Conservation (phyloP, 2,113 vertebrate species). For the Mesitornis unicolor region DNA sequence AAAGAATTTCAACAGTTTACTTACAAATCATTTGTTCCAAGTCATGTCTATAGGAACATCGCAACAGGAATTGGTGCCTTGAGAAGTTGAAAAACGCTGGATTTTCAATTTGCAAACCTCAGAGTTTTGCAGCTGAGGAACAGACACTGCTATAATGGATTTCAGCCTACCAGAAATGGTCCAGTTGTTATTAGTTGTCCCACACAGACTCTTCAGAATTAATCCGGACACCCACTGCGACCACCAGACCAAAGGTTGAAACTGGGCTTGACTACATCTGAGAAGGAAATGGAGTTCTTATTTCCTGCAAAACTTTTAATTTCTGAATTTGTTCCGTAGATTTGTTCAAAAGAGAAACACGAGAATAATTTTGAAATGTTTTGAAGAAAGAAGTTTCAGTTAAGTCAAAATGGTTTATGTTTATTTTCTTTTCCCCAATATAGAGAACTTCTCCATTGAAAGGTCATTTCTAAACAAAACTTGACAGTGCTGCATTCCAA, state of each 20-base stretch:
- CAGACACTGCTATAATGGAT: neutral
- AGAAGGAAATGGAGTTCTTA: neutral
- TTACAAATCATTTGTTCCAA: neutral
- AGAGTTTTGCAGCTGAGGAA: neutral
- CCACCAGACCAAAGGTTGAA: neutral
- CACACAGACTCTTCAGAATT: neutral
- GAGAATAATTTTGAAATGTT: neutral
- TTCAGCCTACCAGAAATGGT: neutral
- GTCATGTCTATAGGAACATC: neutral
- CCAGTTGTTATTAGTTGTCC: neutral
- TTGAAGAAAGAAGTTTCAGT: neutral
- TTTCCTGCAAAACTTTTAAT: neutral
- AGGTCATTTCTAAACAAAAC: neutral
- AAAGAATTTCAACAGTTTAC: neutral
- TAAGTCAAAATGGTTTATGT: neutral
- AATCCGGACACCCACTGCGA: neutral
- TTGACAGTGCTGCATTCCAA: too few relatives aligned
- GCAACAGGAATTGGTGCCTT: neutral
- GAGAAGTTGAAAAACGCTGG: neutral
- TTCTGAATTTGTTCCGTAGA: neutral
- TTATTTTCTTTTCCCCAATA: neutral
- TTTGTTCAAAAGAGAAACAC: neutral
- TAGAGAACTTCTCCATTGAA: neutral
- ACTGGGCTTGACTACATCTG: neutral
- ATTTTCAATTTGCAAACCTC: neutral